A percentile compares a stretch with the other conserved stretches of the same genome.
Evolutionary conservation across 1,140 invertebrate genomes (phyloP).

Genomic region (Meloidogyne hapla): DNA sequence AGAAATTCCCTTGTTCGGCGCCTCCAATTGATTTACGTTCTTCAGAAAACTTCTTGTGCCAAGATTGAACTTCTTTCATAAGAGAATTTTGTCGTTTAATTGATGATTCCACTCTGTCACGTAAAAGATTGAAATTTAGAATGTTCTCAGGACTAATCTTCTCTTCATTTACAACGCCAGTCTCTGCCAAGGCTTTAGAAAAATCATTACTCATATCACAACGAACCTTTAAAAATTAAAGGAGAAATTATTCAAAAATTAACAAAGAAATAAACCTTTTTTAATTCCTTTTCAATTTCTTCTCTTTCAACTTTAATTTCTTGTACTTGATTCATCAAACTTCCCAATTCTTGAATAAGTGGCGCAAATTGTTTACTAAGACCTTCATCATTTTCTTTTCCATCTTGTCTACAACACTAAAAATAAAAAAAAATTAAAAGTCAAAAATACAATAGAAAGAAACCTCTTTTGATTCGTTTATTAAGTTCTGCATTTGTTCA

Average conservation of each 20-base stretch:
- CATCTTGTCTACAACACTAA: no score
- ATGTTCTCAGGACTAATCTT: conserved; percentile 70
- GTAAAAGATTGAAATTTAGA: conserved; percentile 76
- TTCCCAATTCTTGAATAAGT: conserved; percentile 73
- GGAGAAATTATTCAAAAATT: neutral
- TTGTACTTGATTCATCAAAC: conserved; percentile 74
- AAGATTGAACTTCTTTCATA: conserved; percentile 75
- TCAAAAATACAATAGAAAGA: no score
- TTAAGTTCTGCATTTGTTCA: no score
- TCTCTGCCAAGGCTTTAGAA: conserved; percentile 70
- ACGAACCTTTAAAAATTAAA: conserved; percentile 67
- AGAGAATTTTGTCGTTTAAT: conserved; percentile 77
- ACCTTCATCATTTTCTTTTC: no score
- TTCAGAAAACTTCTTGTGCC: conserved; percentile 72
- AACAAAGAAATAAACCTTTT: conserved; percentile 70
- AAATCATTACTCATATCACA: conserved; percentile 75
- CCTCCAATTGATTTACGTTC: conserved; percentile 65
- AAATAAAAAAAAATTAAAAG: no score
- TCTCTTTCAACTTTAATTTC: conserved; percentile 72
- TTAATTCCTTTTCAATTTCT: conserved; percentile 71
- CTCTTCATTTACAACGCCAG: conserved; percentile 82
- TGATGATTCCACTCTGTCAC: conserved; percentile 73
- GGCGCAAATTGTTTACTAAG: no score
- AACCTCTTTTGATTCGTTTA: no score
- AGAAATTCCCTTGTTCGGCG: conserved; percentile 72